Evolutionary conservation across 2,888 invertebrate genomes (phyloP), one percentile per base, ranked within the genome.

Genomic region (Pachliopta kotzebuea): DNA sequence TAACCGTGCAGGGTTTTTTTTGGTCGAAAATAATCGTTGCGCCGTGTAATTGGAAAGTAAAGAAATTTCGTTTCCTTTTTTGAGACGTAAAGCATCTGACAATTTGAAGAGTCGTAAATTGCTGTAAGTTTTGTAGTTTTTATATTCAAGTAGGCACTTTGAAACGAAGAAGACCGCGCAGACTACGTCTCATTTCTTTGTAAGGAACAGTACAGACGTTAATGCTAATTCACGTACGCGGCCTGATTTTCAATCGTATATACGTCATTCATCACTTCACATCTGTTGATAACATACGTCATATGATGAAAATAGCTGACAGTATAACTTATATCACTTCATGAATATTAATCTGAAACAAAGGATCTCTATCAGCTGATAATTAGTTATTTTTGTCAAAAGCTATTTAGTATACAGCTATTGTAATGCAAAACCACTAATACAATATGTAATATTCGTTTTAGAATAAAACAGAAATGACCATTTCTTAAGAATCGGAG

Each of bases 171-270:
- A 61, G 65, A 60, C 20, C 45, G 42, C 54, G 29, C 37, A 60
- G 53, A 62, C 62, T 59, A 31, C 61, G 61, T 62, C 60, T 65
- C 60, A 3, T 60, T 60, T 55, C 62, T 74, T 73, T 72, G 74
- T 77, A 73, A 78, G 79, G 80, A 83, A 83, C 79, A 80, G 74
- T 73, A 80, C 80, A 77, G 78, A 79, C 79, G 78, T 76, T 79
- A 77, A 80, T 78, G 77, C 77, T 85, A 83, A 85, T 82, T 80
- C 74, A 77, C 83, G 86, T 85, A 86, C 84, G 83, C 77, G 84
- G 80, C 81, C 86, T 83, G 84, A 84, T 86, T 85, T 84, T 83
- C 81, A 84, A 83, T 84, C 80, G 81, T 72, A 50, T 24, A 45
- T 53, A 61, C 65, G 56, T 45, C 64, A 62, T 64, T 61, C 65